Base-by-base conservation (phyloP, 2,888 invertebrate species). In the Achlya flavicornis region DNA sequence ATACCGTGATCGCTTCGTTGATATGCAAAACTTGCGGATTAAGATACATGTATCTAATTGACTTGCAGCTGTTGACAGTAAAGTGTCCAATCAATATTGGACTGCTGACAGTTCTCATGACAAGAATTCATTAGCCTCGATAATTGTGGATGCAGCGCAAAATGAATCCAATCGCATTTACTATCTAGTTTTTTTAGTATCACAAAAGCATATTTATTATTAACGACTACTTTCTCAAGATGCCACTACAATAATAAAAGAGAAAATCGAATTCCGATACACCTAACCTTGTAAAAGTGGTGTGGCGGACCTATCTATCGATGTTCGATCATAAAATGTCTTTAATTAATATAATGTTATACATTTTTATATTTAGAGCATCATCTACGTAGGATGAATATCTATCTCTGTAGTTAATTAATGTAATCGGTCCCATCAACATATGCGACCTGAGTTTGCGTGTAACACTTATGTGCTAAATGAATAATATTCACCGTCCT, bases 51-150 rank as follows among this genome's bases (percentile, higher is more conserved):
- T 48, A 14, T 53, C 1, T 53, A 53, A 53, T 53, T 53, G 53
- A 53, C 53, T 53, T 19, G 53, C 10, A 19, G 19, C 16, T 7
- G 35, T 16, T 33, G 71, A 70, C 66, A 72, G 65, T 73, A 72
- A 78, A 64, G 63, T 70, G 67, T 68, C 70, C 69, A 74, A 72
- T 74, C 74, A 72, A 72, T 71, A 72, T 68, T 66, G 68, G 71
- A 77, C 77, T 73, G 76, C 73, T 70, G 71, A 70, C 73, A 63
- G 74, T 78, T 82, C 77, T 80, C 85, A 83, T 81, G 83, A 77
- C 79, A 77, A 81, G 77, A 81, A 79, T 81, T 75, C 78, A 84
- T 85, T 85, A 79, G 76, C 80, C 77, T 80, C 77, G 73, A 76
- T 76, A 71, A 75, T 76, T 68, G 69, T 64, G 70, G 77, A 75